phyloP scores from a whole-genome alignment of 2,888 invertebrate genomes.

The Cephus runcator region DNA sequence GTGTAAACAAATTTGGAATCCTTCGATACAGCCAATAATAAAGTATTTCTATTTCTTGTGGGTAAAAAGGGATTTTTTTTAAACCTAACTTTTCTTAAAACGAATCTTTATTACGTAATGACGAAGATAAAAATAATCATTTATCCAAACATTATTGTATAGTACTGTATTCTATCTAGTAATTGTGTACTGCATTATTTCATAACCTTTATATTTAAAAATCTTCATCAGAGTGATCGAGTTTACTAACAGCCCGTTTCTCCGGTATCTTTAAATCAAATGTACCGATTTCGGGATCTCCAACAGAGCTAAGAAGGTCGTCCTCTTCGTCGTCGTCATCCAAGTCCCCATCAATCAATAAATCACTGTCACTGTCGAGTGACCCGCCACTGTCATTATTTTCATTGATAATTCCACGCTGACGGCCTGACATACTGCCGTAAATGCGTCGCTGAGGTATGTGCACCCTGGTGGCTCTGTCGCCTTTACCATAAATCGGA shows the following conservation, averaged over 20 bases:
- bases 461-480: not conserved
- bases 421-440: constrained; percentile 70
- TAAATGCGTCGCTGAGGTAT: constrained; percentile 67
- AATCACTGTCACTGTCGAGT: constrained; percentile 66
- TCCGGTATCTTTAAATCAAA: constrained; percentile 54
- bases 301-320: constrained; percentile 63
- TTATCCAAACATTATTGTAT: not conserved
- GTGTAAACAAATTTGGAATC: not conserved
- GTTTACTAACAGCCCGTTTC: constrained; percentile 54
- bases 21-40: not conserved
- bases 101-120: not conserved
- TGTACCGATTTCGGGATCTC: constrained; percentile 43
- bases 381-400: constrained; percentile 56
- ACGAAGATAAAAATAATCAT: not conserved
- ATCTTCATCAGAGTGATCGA: constrained; percentile 61
- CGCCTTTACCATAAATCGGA: constrained; percentile 18
- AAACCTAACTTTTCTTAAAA: not conserved
- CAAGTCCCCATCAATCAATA: constrained; percentile 72
- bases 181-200: not conserved
- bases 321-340: constrained; percentile 72
- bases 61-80: not conserved
- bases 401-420: constrained; percentile 53
- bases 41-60: not conserved
- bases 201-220: constrained; percentile 40
- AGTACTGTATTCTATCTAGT: not conserved